Conservation (phyloP, 1,140 invertebrate species). For the Ladona fulva region DNA sequence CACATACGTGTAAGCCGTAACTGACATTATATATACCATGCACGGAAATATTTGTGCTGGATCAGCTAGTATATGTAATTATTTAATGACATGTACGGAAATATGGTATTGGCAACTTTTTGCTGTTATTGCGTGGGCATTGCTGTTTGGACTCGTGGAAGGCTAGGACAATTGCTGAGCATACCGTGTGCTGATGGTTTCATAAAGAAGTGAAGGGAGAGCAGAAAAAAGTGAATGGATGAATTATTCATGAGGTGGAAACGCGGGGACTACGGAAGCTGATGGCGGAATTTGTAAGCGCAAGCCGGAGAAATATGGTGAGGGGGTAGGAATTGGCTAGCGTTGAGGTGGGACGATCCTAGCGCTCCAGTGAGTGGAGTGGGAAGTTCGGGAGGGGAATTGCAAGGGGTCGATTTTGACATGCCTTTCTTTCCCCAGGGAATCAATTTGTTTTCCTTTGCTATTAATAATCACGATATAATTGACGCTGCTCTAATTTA, state of each 20-base stretch:
- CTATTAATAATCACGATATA: neutral
- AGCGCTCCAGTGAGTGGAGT: neutral
- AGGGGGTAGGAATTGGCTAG: no score
- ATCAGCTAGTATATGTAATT: no score
- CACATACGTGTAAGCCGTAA: no score
- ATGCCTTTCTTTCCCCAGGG: neutral
- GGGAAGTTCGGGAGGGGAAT: neutral
- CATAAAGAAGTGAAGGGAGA: neutral
- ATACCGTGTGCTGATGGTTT: neutral
- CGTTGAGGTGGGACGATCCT: no score
- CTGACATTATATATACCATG: no score
- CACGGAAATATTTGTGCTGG: no score
- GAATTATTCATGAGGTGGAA: neutral
- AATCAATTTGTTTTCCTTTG: neutral
- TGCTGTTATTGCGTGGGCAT: neutral
- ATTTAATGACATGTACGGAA: no score
- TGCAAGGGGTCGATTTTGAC: no score
- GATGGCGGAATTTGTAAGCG: conserved; percentile 3
- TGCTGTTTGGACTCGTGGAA: neutral
- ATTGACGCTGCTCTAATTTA: neutral
- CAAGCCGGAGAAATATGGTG: no score
- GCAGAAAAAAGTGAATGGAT: neutral
- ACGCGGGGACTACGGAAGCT: neutral
- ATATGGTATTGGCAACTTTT: no score
- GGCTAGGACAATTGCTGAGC: neutral